Evolutionary conservation across 2,888 invertebrate genomes (phyloP), one percentile per base, ranked within the genome.

Genomic region (Agrotis ipsilon): DNA sequence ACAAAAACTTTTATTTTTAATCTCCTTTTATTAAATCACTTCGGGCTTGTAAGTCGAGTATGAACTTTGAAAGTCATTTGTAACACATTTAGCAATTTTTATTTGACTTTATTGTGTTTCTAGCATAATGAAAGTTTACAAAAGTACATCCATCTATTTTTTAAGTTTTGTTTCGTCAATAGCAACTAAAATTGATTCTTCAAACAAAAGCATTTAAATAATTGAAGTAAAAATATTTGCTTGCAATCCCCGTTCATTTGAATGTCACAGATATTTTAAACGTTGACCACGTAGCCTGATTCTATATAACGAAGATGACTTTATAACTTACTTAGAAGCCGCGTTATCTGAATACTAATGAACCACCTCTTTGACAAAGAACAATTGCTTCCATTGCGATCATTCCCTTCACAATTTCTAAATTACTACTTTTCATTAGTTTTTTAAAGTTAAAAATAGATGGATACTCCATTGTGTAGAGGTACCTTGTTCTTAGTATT

Each of bases 1-100:
- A 32, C 24, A 69, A 69, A 72, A 86, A 85, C 83, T 88, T 88
- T 88, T 85, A 82, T 88, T 89, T 80, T 88, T 87, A 86, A 89
- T 88, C 85, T 88, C 54, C 66, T 75, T 80, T 84, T 83, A 85
- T 85, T 83, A 86, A 85, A 88, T 84, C 78, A 82, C 80, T 75
- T 74, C 49, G 48, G 27, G 21, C n/a, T n/a, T 60, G 52, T 54
- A 57, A 57, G 45, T 48, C 57, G 18, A 62, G 39, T 24, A 27
- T 48, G 49, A 18, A 69, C 27, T 21, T 57, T 60, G 24, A 7
- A 64, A 62, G 43, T 48, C 18, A 73, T 62, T 72, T 72, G 43
- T 57, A 18, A 45, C 21, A 45, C 63, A 46, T 57, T 72, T 39
- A 9, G 19, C 2, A 62, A n/a, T 27, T 54, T 54, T 14, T 18